Base-by-base conservation (phyloP, 64 coral and sea anemone genomes). In the Actinia tenebrosa region DNA sequence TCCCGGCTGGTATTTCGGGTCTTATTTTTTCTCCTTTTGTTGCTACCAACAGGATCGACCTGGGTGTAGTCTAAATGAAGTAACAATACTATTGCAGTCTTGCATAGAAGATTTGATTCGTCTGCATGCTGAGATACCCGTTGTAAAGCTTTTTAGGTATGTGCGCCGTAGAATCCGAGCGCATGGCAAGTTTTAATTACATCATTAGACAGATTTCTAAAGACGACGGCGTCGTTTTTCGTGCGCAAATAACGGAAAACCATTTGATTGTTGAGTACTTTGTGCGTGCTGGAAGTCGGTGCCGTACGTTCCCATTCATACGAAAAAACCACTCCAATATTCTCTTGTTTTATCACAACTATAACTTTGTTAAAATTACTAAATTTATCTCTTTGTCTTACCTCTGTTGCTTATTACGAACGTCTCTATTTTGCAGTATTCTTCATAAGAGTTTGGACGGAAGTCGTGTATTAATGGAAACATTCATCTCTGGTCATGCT, bases 91-190 rank as follows among this genome's bases (percentile, higher is more conserved):
- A 44, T 54, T 94, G 8, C 80, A 83, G 64, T 80, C 81, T 64
- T 90, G 79, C 23, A 53, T 94, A 9, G 80, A 87, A 14, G 84
- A 91, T 45, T 30, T 94, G n/a, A 52, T 94, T 19, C 58, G 45
- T 27, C 89, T 94, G 62, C 7, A 77, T 59, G 15, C 77, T 11
- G 93, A 94, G 25, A 88, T 80, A 45, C 93, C 93, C 9, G 80
- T 94, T 14, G 79, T 85, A 18, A 90, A 66, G 59, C 64, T 94
- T 47, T 45, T 94, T 18, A 91, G 85, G 93, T 94, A 87, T 75
- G 2, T 75, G n/a, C 25, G 13, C 69, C 30, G 30, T 37, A 75
- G 9, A 75, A 1, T 19, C 18, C 3, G 18, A 18, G 17, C 20
- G 56, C 56, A 58, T 58, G 56, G 15, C 56, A 58, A 10, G 59